phyloP scores from a whole-genome alignment of 2,888 invertebrate genomes.

The Campaea margaritaria region DNA sequence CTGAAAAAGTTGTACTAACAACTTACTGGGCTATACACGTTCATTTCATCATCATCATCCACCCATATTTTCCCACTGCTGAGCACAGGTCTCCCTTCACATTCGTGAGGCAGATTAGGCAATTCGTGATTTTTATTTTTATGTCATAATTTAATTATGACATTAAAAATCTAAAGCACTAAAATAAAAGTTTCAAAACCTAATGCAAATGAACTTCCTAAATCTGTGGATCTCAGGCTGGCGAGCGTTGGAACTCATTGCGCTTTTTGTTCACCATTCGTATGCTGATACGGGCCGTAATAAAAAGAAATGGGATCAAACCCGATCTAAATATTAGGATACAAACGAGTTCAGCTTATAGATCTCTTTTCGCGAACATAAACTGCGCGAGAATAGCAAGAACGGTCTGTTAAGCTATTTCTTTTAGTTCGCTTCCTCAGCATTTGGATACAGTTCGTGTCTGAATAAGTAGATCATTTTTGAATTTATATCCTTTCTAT shows the following conservation, averaged over 20 bases:
- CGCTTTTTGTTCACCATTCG: constrained; percentile 67
- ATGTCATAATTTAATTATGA: no score
- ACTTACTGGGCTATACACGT: no score
- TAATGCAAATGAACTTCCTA: constrained; percentile 2
- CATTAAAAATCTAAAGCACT: no score
- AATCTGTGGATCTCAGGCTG: constrained; percentile 4
- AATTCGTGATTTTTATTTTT: no score
- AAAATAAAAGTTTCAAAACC: no score
- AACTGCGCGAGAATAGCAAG: constrained; percentile 32
- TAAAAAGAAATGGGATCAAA: constrained; percentile 74
- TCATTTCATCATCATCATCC: no score
- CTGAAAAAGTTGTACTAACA: no score
- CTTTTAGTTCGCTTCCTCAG: constrained; percentile 33
- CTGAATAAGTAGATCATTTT: constrained; percentile 22
- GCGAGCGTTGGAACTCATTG: constrained; percentile 52
- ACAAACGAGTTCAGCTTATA: constrained; percentile 51
- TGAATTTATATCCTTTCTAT: constrained; percentile 1
- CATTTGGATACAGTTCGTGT: constrained; percentile 13
- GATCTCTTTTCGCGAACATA: constrained; percentile 40
- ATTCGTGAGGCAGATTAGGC: no score
- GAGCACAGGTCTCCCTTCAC: no score
- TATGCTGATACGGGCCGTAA: constrained; percentile 74
- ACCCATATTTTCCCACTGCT: no score
- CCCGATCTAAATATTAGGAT: constrained; percentile 73
- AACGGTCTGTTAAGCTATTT: constrained; percentile 35